Percentiles rank a stretch among this genome's conserved stretches.
These are phyloP conservation scores for Pelecanus crispus DNA, from an alignment of 2,113 vertebrate species.

Conservation along the genomic window DNA sequence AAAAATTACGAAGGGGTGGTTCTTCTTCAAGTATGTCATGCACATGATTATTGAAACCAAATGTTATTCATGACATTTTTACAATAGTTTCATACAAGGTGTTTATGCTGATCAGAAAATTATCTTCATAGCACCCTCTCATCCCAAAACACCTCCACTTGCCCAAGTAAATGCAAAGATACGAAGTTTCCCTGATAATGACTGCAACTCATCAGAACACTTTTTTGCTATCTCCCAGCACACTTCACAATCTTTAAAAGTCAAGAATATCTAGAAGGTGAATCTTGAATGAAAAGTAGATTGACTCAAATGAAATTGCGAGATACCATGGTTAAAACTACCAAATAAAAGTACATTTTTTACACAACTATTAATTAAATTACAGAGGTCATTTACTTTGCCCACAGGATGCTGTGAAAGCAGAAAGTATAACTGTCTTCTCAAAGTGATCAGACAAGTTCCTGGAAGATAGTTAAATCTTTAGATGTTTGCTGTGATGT, in stretches of 20 bases:
- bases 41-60: constrained; percentile 53
- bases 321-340: neutral
- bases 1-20: neutral
- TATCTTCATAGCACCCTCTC: constrained; percentile 48
- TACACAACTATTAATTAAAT: neutral
- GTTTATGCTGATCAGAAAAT: neutral
- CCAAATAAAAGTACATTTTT: neutral
- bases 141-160: constrained; percentile 47
- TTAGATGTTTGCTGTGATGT: neutral
- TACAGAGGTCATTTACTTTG: neutral
- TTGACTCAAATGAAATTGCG: neutral
- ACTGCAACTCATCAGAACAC: constrained; percentile 29
- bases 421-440: neutral
- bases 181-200: constrained; percentile 45
- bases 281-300: neutral
- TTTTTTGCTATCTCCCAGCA: neutral
- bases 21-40: constrained; percentile 55
- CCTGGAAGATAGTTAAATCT: neutral
- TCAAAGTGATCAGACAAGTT: neutral
- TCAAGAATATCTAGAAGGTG: neutral
- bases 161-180: constrained; percentile 67
- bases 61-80: neutral
- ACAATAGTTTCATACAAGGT: neutral
- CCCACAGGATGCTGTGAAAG: neutral
- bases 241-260: neutral